phyloP scores from a whole-genome alignment of 1,140 invertebrate genomes.

The Pseudomyrmex gracilis region DNA sequence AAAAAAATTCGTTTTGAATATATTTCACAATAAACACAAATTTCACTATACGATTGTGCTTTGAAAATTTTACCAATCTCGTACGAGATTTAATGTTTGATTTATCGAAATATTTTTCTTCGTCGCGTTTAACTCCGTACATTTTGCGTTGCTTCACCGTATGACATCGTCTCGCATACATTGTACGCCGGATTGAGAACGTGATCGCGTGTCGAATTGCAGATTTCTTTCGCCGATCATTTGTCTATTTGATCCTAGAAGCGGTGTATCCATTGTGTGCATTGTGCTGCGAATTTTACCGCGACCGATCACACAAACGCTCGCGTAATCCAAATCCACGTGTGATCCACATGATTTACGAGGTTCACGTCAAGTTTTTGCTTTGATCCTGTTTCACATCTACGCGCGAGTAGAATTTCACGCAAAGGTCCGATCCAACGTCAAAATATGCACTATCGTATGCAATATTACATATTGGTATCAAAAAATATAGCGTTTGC shows the following conservation, averaged over 20 bases:
- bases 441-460: neutral
- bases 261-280: neutral
- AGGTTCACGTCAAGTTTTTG: slow-evolving; percentile 13
- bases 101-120: neutral
- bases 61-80: neutral
- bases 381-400: slow-evolving; percentile 27
- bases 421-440: neutral
- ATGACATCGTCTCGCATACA: too few species aligned
- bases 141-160: neutral
- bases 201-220: slow-evolving; percentile 40
- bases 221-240: slow-evolving; percentile 36
- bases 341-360: neutral
- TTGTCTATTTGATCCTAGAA: neutral
- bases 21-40: neutral
- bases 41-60: too few species aligned
- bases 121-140: neutral
- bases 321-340: slow-evolving; percentile 31
- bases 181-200: slow-evolving; percentile 16
- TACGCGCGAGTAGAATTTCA: slow-evolving; percentile 1
- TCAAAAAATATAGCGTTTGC: slow-evolving; percentile 4
- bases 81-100: neutral
- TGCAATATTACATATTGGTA: neutral
- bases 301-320: slow-evolving; percentile 8
- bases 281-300: slow-evolving; percentile 20
- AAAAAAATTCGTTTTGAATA: neutral